phyloP scores from a whole-genome alignment of 2,888 invertebrate species.

The Apamea epomidion region DNA sequence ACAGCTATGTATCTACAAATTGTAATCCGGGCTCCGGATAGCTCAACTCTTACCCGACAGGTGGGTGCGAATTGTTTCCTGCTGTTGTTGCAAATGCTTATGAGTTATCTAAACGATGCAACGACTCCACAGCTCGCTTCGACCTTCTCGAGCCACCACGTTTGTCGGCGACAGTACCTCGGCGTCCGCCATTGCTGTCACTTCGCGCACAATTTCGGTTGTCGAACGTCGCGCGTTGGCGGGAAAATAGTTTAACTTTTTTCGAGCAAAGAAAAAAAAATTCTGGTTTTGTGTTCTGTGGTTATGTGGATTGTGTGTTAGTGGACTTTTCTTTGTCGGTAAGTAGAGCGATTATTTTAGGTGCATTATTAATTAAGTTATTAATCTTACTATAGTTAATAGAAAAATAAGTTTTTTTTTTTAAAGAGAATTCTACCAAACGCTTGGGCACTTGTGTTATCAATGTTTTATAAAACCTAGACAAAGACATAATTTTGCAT shows the following conservation, averaged over 20 bases:
- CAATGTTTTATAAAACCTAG: background rate
- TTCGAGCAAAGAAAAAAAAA: constrained; percentile 24
- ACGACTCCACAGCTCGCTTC: constrained; percentile 58
- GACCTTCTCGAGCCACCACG: constrained; percentile 63
- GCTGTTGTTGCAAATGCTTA: constrained; percentile 59
- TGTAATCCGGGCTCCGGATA: background rate
- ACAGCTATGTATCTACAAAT: background rate
- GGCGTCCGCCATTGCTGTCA: constrained; percentile 73
- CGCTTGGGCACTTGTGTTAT: background rate
- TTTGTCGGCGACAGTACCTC: constrained; percentile 67
- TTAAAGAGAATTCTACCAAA: too few relatives aligned
- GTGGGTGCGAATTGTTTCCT: constrained; percentile 65
- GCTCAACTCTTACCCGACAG: constrained; percentile 31
- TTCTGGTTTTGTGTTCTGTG: constrained; percentile 52
- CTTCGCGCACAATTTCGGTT: constrained; percentile 71
- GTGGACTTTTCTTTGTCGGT: constrained; percentile 37
- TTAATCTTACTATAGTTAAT: background rate
- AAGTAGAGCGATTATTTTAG: constrained; percentile 24
- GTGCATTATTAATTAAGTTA: background rate
- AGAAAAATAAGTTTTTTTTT: background rate
- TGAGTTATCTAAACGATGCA: constrained; percentile 58
- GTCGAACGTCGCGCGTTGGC: constrained; percentile 61
- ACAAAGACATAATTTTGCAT: background rate
- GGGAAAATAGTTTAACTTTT: constrained; percentile 51
- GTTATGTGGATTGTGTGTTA: constrained; percentile 42